Conservation (phyloP, 2,113 vertebrate species). For the Anhinga rufa region DNA sequence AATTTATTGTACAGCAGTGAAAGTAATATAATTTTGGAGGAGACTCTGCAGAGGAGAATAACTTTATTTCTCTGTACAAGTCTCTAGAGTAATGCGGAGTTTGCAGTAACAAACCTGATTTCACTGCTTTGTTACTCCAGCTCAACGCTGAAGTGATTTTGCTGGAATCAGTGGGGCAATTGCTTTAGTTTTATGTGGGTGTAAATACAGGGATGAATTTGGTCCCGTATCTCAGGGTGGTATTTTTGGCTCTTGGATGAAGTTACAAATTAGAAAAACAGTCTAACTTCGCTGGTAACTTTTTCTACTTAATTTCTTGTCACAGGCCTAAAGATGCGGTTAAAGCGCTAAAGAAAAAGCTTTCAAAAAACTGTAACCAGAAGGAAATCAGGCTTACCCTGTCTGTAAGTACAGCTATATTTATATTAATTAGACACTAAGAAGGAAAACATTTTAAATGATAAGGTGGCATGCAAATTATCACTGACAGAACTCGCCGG, state of each 20-base stretch:
- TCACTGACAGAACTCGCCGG: neutral
- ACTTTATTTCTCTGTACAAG: neutral
- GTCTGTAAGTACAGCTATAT: conserved; percentile 72
- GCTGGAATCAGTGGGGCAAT: neutral
- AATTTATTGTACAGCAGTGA: neutral
- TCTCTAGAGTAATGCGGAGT: neutral
- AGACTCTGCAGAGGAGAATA: neutral
- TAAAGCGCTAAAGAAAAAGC: conserved; percentile 77
- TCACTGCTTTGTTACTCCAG: neutral
- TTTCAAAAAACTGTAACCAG: conserved; percentile 80
- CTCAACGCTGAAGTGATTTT: neutral
- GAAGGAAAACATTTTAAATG: conserved; percentile 17
- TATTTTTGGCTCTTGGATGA: neutral
- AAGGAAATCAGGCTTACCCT: conserved; percentile 77
- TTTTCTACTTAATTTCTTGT: conserved; percentile 15
- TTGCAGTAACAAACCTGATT: neutral
- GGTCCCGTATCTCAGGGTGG: neutral
- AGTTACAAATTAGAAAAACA: neutral
- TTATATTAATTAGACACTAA: conserved; percentile 24
- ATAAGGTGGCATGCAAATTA: conserved; percentile 24
- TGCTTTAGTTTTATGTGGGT: neutral
- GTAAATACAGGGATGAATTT: neutral
- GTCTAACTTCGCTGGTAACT: neutral
- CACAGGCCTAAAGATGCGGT: conserved; percentile 77
- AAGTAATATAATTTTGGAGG: neutral